Percentiles rank a stretch among this genome's conserved stretches.
phyloP scores from a whole-genome alignment of 2,888 invertebrate species.

The Eupithecia abbreviata region DNA sequence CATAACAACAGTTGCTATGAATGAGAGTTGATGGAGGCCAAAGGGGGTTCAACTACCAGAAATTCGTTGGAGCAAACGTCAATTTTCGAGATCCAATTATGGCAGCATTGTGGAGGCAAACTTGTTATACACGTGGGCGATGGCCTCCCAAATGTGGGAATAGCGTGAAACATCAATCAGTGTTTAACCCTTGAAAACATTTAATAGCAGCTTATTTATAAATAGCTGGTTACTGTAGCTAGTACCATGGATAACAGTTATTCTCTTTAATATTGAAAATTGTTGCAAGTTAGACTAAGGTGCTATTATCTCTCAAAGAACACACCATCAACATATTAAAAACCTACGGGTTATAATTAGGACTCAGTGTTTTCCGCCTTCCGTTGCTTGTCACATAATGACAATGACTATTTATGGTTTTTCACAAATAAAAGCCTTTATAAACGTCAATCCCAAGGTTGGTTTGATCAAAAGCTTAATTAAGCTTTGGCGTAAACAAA shows the following conservation, averaged over 20 bases:
- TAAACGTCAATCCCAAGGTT: not conserved
- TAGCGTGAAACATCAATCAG: constrained; percentile 12
- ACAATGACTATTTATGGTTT: not conserved
- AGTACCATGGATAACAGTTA: not conserved
- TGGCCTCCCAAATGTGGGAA: not conserved
- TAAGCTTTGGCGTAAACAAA: constrained; percentile 31
- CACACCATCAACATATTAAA: not conserved
- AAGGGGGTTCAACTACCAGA: constrained; percentile 53
- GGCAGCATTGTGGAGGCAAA: constrained; percentile 52
- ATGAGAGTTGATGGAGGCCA: constrained; percentile 40
- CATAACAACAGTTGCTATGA: constrained; percentile 40
- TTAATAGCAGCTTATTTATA: not conserved
- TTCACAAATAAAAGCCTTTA: not conserved
- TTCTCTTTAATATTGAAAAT: not conserved
- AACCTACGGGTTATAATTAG: no score
- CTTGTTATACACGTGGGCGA: constrained; percentile 26
- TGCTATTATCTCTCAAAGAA: not conserved
- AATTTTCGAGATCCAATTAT: constrained; percentile 59
- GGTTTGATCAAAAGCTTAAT: constrained; percentile 25
- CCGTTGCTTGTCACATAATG: not conserved
- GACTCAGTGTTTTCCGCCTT: no score
- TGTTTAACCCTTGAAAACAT: not conserved
- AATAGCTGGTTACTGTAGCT: not conserved
- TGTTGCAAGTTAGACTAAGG: not conserved
- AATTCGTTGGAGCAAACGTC: constrained; percentile 51